Base-by-base conservation (phyloP, 2,113 vertebrate genomes). In the Marmota monax region DNA sequence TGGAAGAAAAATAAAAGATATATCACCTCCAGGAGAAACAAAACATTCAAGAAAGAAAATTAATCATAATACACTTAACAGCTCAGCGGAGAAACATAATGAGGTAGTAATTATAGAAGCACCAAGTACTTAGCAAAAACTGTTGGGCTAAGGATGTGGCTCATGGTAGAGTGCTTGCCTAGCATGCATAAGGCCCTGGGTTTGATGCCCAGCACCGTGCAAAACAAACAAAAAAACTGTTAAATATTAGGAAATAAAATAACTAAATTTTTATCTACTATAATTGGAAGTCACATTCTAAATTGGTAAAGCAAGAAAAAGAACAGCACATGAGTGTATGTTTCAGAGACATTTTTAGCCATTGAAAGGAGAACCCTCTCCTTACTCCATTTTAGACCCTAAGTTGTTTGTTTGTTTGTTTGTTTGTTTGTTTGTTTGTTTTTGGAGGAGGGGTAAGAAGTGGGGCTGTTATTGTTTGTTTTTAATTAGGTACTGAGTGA, bases 281-380 rank as follows among this genome's bases (percentile, higher is more conserved):
- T 84, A 77, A 96, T 73, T 53, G 7, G 16, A 94, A 95, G 32
- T 95, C 74, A 45, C 18, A 61, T 89, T 95, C 76, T 92, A 95
- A 89, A 73, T 61, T 78, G 13, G 34, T n/a, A 85, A 58, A 53
- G 53, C 22, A 87, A 83, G n/a, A 48, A 48, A 88, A 96, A 79
- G 5, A 89, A 48, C 8, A 86, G 39, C 58, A 22, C 32, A 10
- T 29, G 14, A 84, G 63, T 58, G 13, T 48, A 13, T 29, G 14
- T 32, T 80, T 83, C 48, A 58, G 51, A 0, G 88, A 85, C 58
- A 77, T 61, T 90, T 78, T 74, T 58, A 73, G 37, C 32, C 79
- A 61, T 20, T 83, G 42, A 17, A 18, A 37, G 37, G 23, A 61
- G 17, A 18, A 16, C 25, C 29, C n/a, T n/a, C 3, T 22, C 23